Base-by-base conservation (phyloP, 2,113 vertebrate species). In the Peromyscus californicus region DNA sequence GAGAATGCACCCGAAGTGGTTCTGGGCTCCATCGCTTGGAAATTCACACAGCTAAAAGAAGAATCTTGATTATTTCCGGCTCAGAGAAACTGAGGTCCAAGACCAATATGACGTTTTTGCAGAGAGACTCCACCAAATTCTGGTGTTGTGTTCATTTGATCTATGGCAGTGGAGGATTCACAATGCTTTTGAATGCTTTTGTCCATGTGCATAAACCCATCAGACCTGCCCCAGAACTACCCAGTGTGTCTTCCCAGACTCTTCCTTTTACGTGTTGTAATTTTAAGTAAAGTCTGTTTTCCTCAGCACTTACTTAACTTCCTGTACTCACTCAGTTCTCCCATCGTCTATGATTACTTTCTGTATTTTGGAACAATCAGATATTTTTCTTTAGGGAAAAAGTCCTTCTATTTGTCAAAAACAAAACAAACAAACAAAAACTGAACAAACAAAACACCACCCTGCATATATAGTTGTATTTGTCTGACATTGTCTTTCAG, bases 41-140 rank as follows among this genome's bases (percentile, higher is more conserved):
- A 78, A 95, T 75, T 84, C 84, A 90, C 2, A 31, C 74, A 95
- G 7, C 3, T 42, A 59, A 74, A 57, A 59, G 15, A 67, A 5
- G 59, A 33, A 69, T 16, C 19, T 54, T 93, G 63, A 61, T 90
- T 69, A 83, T 72, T 96, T 96, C 26, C 79, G 45, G 21, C 83
- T 74, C 17, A 96, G 69, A 57, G 16, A 11, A 74, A 1, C 19
- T 42, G 24, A 95, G 36, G 12, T 86, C 57, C 19, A 82, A 45
- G 48, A 51, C 19, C 21, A 12, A 31, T 95, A 63, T 82, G 13
- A 63, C 75, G 76, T 82, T 90, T 94, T 88, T 80, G n/a, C 33
- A 75, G 31, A 78, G 12, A 83, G 9, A 95, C 79, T 33, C 48
- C 61, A 24, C 3, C 8, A 31, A 36, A 80, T 91, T 63, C 76